A percentile compares a stretch with the other conserved stretches of the same genome.
Evolutionary conservation across 2,888 invertebrate species (phyloP).

Genomic region (Pediacus dermestoides): DNA sequence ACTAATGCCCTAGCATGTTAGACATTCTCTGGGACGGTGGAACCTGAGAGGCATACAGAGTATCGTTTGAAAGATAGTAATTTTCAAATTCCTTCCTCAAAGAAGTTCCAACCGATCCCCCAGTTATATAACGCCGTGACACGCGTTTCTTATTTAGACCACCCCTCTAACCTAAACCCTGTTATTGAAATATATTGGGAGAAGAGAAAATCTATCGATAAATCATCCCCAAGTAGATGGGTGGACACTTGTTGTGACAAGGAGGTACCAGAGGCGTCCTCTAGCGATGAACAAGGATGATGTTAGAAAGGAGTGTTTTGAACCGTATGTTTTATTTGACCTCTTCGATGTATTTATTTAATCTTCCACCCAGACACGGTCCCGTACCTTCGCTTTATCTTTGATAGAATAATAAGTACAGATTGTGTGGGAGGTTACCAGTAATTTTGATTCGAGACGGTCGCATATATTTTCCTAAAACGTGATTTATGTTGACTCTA

Average conservation of each 20-base stretch:
- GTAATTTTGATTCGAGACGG: not conserved
- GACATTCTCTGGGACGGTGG: slow-evolving; percentile 4
- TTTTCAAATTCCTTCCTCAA: slow-evolving; percentile 24
- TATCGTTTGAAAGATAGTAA: slow-evolving; percentile 23
- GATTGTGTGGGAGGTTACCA: slow-evolving; percentile 2
- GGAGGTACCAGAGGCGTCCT: slow-evolving; percentile 17
- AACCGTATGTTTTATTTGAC: slow-evolving; percentile 10
- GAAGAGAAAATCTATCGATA: slow-evolving; percentile 31
- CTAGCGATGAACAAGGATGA: slow-evolving; percentile 8
- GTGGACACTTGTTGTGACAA: slow-evolving; percentile 31
- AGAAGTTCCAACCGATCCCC: slow-evolving; percentile 16
- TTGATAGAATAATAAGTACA: not conserved
- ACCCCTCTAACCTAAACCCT: slow-evolving; percentile 25
- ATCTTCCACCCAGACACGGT: slow-evolving; percentile 8
- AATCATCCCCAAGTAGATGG: slow-evolving; percentile 31
- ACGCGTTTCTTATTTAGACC: slow-evolving; percentile 27
- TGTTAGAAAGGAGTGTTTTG: slow-evolving; percentile 6
- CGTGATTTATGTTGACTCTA: no score
- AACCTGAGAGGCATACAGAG: slow-evolving; percentile 12
- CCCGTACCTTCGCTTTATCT: slow-evolving; percentile 1
- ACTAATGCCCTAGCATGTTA: not conserved
- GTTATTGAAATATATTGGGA: slow-evolving; percentile 31
- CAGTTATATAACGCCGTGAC: slow-evolving; percentile 25
- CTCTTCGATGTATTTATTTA: slow-evolving; percentile 14
- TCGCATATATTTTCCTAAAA: no score